Evolutionary conservation across 1,140 invertebrate genomes (phyloP).

Genomic region (Drosophila asahinai): DNA sequence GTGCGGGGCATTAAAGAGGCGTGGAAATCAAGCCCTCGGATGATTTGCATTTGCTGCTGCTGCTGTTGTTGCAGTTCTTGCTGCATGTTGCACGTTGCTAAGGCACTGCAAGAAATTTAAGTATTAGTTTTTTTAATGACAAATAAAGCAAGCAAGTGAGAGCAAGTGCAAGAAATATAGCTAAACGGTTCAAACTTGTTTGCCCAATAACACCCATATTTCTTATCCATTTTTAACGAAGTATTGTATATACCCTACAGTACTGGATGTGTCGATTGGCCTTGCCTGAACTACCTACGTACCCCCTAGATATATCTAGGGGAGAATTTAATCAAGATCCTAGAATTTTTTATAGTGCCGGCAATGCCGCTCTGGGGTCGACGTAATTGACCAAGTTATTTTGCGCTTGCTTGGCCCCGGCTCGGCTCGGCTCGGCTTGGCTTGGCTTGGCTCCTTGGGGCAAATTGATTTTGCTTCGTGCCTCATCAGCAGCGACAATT

Average conservation of each 20-base stretch:
- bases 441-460: conserved; percentile 54
- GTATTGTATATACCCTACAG: too few species aligned
- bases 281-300: too few species aligned
- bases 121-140: too few species aligned
- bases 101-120: neutral
- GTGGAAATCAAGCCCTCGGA: conserved; percentile 49
- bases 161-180: too few species aligned
- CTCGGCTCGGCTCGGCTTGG: conserved; percentile 21
- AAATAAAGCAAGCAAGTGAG: too few species aligned
- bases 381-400: conserved; percentile 78
- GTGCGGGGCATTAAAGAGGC: conserved; percentile 68
- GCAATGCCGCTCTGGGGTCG: conserved; percentile 1
- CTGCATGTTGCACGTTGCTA: conserved; percentile 7
- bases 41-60: conserved; percentile 58
- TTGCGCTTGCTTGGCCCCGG: conserved; percentile 67
- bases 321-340: neutral
- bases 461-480: conserved; percentile 82
- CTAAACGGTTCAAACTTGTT: neutral
- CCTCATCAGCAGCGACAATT: conserved; percentile 82
- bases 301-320: too few species aligned
- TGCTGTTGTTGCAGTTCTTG: conserved; percentile 11
- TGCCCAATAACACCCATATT: neutral
- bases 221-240: too few species aligned
- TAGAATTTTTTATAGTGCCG: neutral
- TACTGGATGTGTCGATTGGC: too few species aligned